Evolutionary conservation across 1,140 invertebrate genomes (phyloP).

Genomic region (Ceratina japonica): DNA sequence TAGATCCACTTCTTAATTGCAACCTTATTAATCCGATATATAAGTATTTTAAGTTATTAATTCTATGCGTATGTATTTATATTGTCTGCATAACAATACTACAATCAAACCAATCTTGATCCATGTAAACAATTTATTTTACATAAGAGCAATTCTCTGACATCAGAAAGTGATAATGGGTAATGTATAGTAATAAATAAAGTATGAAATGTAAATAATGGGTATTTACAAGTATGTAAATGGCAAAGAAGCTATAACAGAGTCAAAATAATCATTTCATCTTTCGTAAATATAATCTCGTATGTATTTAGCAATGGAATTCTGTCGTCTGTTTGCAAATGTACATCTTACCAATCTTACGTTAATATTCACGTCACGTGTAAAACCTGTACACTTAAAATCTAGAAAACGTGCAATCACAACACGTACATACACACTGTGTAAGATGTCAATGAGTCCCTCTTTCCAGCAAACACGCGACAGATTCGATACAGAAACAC

Average conservation of each 20-base stretch:
- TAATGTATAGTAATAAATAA: conserved; percentile 78
- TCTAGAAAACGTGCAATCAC: conserved; percentile 63
- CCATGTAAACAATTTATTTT: conserved; percentile 76
- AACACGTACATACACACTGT: conserved; percentile 45
- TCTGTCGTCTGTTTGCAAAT: conserved; percentile 54
- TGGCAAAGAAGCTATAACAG: conserved; percentile 76
- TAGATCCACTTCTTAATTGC: conserved; percentile 33
- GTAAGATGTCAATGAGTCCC: conserved; percentile 42
- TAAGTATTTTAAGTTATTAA: conserved; percentile 61
- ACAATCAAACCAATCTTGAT: conserved; percentile 65
- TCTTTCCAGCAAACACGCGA: conserved; percentile 48
- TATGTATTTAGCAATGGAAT: conserved; percentile 45
- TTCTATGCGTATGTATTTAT: conserved; percentile 55
- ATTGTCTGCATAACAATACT: conserved; percentile 63
- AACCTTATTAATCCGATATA: conserved; percentile 27
- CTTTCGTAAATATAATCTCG: conserved; percentile 55
- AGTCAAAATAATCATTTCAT: conserved; percentile 66
- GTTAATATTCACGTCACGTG: conserved; percentile 45
- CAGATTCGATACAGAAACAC: conserved; percentile 59
- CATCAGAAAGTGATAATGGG: conserved; percentile 69
- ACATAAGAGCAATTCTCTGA: conserved; percentile 71
- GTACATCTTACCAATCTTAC: conserved; percentile 46
- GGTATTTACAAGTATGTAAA: conserved; percentile 79
- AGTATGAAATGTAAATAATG: conserved; percentile 77
- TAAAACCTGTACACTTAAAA: conserved; percentile 73